A percentile compares a stretch with the other conserved stretches of the same genome.
Conservation (phyloP, 1,140 invertebrate species). For the Ceratina australensis region DNA sequence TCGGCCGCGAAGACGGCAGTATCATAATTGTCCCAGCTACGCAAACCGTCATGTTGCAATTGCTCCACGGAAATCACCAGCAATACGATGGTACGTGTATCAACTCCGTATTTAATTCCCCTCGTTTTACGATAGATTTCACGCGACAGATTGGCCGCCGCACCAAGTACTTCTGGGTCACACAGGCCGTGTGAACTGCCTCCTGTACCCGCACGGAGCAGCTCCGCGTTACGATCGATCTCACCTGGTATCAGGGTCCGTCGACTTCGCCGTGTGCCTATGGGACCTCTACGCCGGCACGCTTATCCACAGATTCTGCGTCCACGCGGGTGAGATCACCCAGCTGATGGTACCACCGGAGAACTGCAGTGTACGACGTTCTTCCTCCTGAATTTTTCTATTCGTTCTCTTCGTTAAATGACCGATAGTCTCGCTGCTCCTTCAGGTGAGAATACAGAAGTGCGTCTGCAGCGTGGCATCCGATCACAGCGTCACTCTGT, state of each 20-base stretch:
- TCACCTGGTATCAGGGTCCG: slow-evolving; percentile 95
- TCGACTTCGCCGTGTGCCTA: slow-evolving; percentile 98
- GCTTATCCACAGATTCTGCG: slow-evolving; percentile 96
- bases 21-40: slow-evolving; percentile 98
- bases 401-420: not conserved
- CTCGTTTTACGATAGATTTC: slow-evolving; percentile 53
- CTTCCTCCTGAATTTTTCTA: no score
- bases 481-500: slow-evolving; percentile 97
- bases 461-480: slow-evolving; percentile 98
- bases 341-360: slow-evolving; percentile 95
- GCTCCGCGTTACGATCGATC: slow-evolving; percentile 95
- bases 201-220: slow-evolving; percentile 96
- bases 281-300: slow-evolving; percentile 97
- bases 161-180: slow-evolving; percentile 95
- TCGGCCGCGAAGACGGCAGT: slow-evolving; percentile 96
- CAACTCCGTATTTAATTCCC: slow-evolving; percentile 25
- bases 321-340: slow-evolving; percentile 95
- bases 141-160: slow-evolving; percentile 93
- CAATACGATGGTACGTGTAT: slow-evolving; percentile 87
- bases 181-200: slow-evolving; percentile 95
- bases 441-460: slow-evolving; percentile 93
- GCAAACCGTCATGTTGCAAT: slow-evolving; percentile 95
- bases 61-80: slow-evolving; percentile 94
- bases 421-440: not conserved
- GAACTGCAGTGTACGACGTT: slow-evolving; percentile 89